Evolutionary conservation across 2,888 invertebrate species (phyloP).

Genomic region (Pachydiplax longipennis): DNA sequence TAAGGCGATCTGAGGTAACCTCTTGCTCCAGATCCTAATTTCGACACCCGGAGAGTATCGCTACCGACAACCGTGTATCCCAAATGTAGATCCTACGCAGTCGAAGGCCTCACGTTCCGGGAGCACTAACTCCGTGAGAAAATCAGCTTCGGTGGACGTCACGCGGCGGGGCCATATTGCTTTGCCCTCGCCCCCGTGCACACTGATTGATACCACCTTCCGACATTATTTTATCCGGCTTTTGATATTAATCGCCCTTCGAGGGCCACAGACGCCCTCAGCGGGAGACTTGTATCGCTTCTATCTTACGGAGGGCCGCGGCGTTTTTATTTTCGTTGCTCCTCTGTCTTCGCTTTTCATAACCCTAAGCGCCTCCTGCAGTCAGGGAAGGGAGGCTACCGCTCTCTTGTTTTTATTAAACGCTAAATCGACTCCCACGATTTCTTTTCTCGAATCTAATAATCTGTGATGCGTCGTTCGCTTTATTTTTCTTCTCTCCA

Average conservation of each 20-base stretch:
- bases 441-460: background rate
- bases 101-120: background rate
- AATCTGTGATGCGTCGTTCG: background rate
- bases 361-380: constrained; percentile 52
- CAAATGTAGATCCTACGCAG: background rate
- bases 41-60: background rate
- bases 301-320: constrained; percentile 17
- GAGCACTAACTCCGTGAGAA: constrained; percentile 24
- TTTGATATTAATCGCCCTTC: constrained; percentile 29
- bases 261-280: constrained; percentile 16
- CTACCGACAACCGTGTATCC: background rate
- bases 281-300: constrained; percentile 33
- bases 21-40: background rate
- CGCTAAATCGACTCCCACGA: background rate
- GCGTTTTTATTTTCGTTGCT: background rate
- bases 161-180: constrained; percentile 31
- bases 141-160: constrained; percentile 3
- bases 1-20: too few species aligned
- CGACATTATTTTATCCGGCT: constrained; percentile 19
- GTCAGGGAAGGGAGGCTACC: constrained; percentile 46
- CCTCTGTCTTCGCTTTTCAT: constrained; percentile 57
- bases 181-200: background rate
- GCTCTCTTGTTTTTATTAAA: background rate
- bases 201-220: background rate
- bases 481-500: background rate